These are phyloP conservation scores for Acanthurus leucopareius DNA, from an alignment of 2,797 vertebrate genomes.

Conservation along the genomic window DNA sequence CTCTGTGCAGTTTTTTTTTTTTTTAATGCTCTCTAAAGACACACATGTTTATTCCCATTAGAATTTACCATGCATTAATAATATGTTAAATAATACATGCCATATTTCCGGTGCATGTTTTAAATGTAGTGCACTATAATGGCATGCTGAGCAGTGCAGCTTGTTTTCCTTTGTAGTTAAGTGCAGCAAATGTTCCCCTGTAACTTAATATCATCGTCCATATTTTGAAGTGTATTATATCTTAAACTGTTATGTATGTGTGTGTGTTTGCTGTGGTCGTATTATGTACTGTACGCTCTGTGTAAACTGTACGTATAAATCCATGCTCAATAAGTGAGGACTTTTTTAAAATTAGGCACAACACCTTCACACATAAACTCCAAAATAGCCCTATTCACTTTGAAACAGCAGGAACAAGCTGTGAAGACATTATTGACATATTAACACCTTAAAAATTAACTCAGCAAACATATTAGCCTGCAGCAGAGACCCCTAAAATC, in stretches of 20 bases:
- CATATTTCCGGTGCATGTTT: conserved; percentile 58
- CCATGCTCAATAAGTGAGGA: background rate
- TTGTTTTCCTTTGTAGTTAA: conserved; percentile 43
- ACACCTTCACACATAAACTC: background rate
- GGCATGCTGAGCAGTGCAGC: conserved; percentile 15
- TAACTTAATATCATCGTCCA: conserved; percentile 16
- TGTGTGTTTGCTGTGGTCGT: conserved; percentile 7
- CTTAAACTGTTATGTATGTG: conserved; percentile 9
- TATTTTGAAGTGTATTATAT: conserved; percentile 6
- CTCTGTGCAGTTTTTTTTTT: conserved; percentile 22
- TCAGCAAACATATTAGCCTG: too few species aligned
- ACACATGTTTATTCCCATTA: conserved; percentile 65
- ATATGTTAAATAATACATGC: conserved; percentile 76
- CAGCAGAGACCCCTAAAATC: too few species aligned
- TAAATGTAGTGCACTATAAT: conserved; percentile 48
- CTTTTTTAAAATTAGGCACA: background rate
- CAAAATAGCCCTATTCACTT: background rate
- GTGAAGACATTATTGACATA: too few species aligned
- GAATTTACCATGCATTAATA: conserved; percentile 73
- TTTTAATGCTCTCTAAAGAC: conserved; percentile 55
- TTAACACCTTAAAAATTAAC: too few species aligned
- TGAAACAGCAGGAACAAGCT: too few species aligned
- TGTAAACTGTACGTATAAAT: conserved; percentile 6
- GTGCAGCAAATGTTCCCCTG: conserved; percentile 41
- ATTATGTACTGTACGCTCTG: background rate